Evolutionary conservation across 2,888 invertebrate species (phyloP), one percentile per base, ranked within the genome.

Genomic region (Pteria penguin): DNA sequence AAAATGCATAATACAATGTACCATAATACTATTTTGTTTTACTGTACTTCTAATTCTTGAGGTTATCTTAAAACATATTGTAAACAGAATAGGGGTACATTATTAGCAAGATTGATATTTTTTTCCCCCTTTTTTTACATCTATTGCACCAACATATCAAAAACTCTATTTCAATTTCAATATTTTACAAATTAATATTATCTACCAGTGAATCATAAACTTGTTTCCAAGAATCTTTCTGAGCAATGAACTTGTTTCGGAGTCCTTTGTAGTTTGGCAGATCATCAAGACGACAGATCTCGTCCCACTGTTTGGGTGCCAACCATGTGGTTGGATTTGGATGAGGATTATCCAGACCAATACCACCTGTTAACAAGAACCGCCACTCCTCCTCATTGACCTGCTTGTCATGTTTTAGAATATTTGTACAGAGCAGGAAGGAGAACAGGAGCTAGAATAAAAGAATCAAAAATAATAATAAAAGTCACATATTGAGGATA

Each of bases 341-440:
- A 82, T 95, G 90, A 0, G 95, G 95, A 93, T 96, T 96, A 82
- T 96, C 95, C 66, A 96, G 93, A 18, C 95, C 95, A 58, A 96
- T 94, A 55, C 96, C 97, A 32, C 97, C 97, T 0, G 96, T 97
- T 82, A 98, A 90, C 26, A 98, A 92, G 92, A 97, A 98, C 93
- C 96, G 94, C 95, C 97, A 97, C 89, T 97, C 95, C 0, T 93
- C 86, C 54, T 96, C 92, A 66, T 90, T 85, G 0, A 93, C 87
- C 69, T 89, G 86, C 36, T 91, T 90, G 58, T 88, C 84, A 76
- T 91, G 90, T 82, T 92, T 93, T 75, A 92, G 84, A 54, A 93
- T 87, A 85, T 93, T 93, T 27, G 91, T 88, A 79, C 92, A 92
- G 57, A 93, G 87, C 72, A 93, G 76, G 87, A 93, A 92, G 4